A percentile compares a stretch with the other conserved stretches of the same genome.
Conservation (phyloP, 1,140 invertebrate genomes). For the Chionoecetes opilio region DNA sequence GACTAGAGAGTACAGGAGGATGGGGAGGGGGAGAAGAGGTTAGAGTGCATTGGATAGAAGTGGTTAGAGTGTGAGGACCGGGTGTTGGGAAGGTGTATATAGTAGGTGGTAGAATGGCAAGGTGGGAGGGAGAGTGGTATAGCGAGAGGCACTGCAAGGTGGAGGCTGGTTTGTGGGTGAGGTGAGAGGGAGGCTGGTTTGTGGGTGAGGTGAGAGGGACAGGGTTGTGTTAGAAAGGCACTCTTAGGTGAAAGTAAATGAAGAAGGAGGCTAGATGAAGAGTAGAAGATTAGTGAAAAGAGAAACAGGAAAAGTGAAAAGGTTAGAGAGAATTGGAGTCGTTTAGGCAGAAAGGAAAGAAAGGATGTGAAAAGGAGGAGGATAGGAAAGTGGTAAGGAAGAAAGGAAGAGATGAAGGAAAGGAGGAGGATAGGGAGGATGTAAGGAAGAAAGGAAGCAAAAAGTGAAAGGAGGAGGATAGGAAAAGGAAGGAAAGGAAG, state of each 20-base stretch:
- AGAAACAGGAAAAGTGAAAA: background rate
- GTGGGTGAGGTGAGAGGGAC: background rate
- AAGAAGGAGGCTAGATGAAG: background rate
- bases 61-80: background rate
- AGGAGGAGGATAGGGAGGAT: background rate
- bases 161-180: background rate
- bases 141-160: background rate
- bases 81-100: background rate
- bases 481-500: background rate
- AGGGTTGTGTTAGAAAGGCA: background rate
- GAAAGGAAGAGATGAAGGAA: background rate
- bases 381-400: background rate
- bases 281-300: background rate
- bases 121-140: background rate
- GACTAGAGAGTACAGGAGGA: too few relatives aligned
- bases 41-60: background rate
- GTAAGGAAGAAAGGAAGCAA: background rate
- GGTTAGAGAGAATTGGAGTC: background rate
- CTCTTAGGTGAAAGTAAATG: background rate
- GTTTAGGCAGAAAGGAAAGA: background rate
- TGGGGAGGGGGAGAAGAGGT: background rate
- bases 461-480: background rate
- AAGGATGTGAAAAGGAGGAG: background rate
- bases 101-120: background rate
- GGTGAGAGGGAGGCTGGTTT: background rate